These are phyloP conservation scores for Craterocephalus amniculus DNA, from an alignment of 2,797 vertebrate genomes.

Conservation along the genomic window DNA sequence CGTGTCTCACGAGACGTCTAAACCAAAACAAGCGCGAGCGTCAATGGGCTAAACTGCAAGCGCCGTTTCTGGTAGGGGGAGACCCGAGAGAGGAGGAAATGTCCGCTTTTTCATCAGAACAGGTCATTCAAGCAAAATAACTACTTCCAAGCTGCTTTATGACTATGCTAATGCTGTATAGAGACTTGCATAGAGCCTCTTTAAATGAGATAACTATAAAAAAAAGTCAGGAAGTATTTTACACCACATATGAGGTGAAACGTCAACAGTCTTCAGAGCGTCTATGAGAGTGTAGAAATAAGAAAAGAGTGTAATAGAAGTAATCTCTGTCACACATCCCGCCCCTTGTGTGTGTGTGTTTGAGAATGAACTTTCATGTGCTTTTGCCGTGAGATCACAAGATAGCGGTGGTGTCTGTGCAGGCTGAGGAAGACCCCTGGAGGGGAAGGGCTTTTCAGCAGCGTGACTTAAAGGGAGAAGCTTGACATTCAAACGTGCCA, in stretches of 20 bases:
- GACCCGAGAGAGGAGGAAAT: too few relatives aligned
- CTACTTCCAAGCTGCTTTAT: too few relatives aligned
- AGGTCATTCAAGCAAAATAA: too few relatives aligned
- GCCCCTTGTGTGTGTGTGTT: constrained; percentile 28
- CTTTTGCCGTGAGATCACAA: constrained; percentile 70
- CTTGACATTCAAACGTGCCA: constrained; percentile 39
- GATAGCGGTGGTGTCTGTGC: constrained; percentile 58
- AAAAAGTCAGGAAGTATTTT: constrained; percentile 56
- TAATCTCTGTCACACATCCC: constrained; percentile 54
- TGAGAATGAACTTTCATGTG: constrained; percentile 64
- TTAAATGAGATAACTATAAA: too few relatives aligned
- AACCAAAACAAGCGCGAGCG: too few relatives aligned
- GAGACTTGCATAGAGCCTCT: too few relatives aligned
- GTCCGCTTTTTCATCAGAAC: too few relatives aligned
- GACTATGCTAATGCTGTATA: too few relatives aligned
- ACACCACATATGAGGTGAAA: constrained; percentile 73
- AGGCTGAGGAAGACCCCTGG: constrained; percentile 55
- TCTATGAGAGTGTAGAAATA: constrained; percentile 65
- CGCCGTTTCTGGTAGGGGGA: too few relatives aligned
- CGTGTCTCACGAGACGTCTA: too few relatives aligned
- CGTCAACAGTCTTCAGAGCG: constrained; percentile 65
- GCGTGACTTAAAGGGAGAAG: constrained; percentile 50
- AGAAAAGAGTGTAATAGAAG: constrained; percentile 64
- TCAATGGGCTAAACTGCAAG: too few relatives aligned
- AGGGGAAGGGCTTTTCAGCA: constrained; percentile 64